Base-by-base conservation (phyloP, 2,888 invertebrate species). In the Pachydiplax longipennis region DNA sequence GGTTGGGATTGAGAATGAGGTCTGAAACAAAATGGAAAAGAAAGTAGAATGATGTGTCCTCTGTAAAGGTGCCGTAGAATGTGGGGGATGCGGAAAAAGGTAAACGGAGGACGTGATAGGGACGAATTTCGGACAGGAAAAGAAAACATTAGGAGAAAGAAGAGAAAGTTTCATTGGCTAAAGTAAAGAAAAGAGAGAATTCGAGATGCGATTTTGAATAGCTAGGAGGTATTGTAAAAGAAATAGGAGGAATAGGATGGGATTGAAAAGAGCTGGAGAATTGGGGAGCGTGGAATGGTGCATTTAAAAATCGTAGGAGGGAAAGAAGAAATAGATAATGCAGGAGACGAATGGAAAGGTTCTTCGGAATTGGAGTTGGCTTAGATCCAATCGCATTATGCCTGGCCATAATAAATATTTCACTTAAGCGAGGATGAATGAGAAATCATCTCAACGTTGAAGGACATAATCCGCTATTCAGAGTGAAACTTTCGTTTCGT, bases 211-310 rank as follows among this genome's bases (percentile, higher is more conserved):
- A 87, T 65, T 37, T 65, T 87, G 87, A 87, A 87, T 65, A 87
- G 58, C 31, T 58, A 58, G 83, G 61, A 18, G 5, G 18, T 1
- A 18, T 40, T n/a, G 37, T 25, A n/a, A 61, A 61, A 87, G 31
- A 87, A 87, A 37, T 65, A 35, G 61, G 22, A n/a, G 87, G 61
- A 87, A 87, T 87, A 61, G 87, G 40, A 61, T 61, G 87, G 87
- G 87, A 87, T n/a, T 61, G 61, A 53, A 61, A 37, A 37, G 61
- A 22, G 58, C 53, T n/a, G 37, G 37, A 65, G 37, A 87, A 61
- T 37, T 87, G 61, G 31, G 65, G 40, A 65, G 61, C 61, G 83
- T 58, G 83, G 58, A 44, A 87, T 87, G 61, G 87, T 87, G 61
- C 87, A 65, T 83, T 53, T 73, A 73, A 73, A 31, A 25, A 61